A percentile compares a stretch with the other conserved stretches of the same genome.
Conservation (phyloP, 2,797 vertebrate species). For the Cercopithecus diana region DNA sequence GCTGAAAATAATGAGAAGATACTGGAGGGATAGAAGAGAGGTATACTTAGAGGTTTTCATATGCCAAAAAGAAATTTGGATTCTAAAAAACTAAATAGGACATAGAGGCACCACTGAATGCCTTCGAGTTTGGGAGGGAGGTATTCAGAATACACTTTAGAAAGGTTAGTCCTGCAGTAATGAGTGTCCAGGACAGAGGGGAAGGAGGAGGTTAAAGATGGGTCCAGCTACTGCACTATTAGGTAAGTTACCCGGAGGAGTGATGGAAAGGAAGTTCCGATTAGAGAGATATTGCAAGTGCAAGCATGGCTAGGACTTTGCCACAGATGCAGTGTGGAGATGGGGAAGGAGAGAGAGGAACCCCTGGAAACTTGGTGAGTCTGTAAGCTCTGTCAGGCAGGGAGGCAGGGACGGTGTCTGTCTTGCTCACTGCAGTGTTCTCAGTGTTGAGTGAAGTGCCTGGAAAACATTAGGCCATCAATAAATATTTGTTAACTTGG, state of each 20-base stretch:
- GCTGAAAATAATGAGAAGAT: neutral
- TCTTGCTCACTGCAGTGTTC: neutral
- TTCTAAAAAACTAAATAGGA: neutral
- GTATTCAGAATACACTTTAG: neutral
- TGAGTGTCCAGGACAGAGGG: neutral
- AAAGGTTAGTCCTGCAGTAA: neutral
- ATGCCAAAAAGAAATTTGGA: neutral
- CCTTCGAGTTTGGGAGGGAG: neutral
- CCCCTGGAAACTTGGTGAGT: neutral
- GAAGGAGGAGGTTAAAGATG: neutral
- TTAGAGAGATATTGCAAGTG: neutral
- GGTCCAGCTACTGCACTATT: neutral
- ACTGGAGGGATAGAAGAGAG: neutral
- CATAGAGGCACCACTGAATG: neutral
- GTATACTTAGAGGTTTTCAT: neutral
- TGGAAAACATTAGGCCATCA: neutral
- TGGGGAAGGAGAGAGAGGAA: neutral
- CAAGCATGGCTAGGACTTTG: too few species aligned
- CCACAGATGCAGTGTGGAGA: neutral
- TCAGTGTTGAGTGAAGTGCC: neutral
- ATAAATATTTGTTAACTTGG: neutral
- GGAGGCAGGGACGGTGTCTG: neutral
- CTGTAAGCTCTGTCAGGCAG: rapidly evolving
- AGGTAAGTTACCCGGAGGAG: neutral
- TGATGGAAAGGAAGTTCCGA: neutral